Evolutionary conservation across 2,888 invertebrate species (phyloP).

Genomic region (Zootermopsis nevadensis): DNA sequence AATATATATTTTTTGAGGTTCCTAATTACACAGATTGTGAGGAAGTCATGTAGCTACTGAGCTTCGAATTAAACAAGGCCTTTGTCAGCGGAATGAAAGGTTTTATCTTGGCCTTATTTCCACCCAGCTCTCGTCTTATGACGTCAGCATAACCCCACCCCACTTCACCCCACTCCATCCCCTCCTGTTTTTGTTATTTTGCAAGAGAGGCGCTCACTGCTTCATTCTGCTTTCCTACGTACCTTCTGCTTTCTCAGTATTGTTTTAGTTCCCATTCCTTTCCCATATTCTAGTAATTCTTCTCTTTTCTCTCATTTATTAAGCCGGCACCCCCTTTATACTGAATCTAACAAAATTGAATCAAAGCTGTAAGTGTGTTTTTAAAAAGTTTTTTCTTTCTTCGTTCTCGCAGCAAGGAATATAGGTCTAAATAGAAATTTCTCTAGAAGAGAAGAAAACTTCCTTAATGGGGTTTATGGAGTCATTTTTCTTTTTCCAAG

Average conservation of each 20-base stretch:
- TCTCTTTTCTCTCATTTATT: slow-evolving; percentile 10
- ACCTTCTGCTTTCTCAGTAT: slow-evolving; percentile 8
- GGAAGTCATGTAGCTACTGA: neutral
- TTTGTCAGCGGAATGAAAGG: neutral
- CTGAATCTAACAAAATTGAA: slow-evolving; percentile 9
- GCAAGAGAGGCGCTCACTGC: neutral
- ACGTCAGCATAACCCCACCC: neutral
- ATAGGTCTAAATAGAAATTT: neutral
- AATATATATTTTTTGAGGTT: neutral
- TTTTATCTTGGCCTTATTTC: neutral
- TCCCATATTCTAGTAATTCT: neutral
- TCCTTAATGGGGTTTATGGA: slow-evolving; percentile 13
- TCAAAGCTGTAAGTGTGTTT: slow-evolving; percentile 7
- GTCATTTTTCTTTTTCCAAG: slow-evolving; percentile 1
- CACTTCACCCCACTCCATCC: too few species aligned
- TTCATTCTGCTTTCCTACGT: slow-evolving; percentile 1
- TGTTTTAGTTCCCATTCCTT: slow-evolving; percentile 9
- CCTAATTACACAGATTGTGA: neutral
- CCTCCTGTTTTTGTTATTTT: neutral
- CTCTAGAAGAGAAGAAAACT: neutral
- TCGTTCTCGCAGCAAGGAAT: neutral
- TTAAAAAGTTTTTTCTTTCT: neutral
- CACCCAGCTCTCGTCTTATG: neutral
- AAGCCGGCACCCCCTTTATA: neutral
- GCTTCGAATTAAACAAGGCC: neutral